A percentile compares a stretch with the other conserved stretches of the same genome.
Evolutionary conservation across 2,113 vertebrate species (phyloP).

Genomic region (Petaurus breviceps): DNA sequence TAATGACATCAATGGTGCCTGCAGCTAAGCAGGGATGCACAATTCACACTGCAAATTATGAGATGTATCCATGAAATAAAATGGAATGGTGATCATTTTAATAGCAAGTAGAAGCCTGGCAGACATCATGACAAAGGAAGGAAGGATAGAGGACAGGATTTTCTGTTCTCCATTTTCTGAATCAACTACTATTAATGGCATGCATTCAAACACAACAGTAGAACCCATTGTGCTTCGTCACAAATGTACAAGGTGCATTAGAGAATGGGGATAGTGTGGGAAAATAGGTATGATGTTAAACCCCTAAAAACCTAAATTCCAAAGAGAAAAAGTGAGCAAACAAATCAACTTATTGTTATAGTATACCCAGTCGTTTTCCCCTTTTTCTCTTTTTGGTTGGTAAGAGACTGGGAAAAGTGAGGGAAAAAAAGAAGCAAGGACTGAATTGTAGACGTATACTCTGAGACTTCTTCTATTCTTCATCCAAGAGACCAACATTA

Average conservation of each 20-base stretch:
- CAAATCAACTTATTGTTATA: not conserved
- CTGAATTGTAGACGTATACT: not conserved
- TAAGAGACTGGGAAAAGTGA: not conserved
- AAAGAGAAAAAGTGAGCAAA: not conserved
- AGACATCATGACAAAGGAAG: not conserved
- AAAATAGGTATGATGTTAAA: not conserved
- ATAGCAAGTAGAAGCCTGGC: not conserved
- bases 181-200: not conserved
- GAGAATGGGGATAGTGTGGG: not conserved
- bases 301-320: not conserved
- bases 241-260: not conserved
- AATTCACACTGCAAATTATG: not conserved
- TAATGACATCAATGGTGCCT: not conserved
- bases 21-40: not conserved
- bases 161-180: not conserved
- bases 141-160: not conserved
- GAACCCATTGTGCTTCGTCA: not conserved
- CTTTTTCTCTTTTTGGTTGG: not conserved
- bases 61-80: not conserved
- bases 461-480: not conserved
- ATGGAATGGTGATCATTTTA: not conserved
- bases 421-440: not conserved
- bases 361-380: not conserved
- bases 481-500: not conserved
- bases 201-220: not conserved